Conservation (phyloP, 2,113 vertebrate species). For the Edolisoma coerulescens region DNA sequence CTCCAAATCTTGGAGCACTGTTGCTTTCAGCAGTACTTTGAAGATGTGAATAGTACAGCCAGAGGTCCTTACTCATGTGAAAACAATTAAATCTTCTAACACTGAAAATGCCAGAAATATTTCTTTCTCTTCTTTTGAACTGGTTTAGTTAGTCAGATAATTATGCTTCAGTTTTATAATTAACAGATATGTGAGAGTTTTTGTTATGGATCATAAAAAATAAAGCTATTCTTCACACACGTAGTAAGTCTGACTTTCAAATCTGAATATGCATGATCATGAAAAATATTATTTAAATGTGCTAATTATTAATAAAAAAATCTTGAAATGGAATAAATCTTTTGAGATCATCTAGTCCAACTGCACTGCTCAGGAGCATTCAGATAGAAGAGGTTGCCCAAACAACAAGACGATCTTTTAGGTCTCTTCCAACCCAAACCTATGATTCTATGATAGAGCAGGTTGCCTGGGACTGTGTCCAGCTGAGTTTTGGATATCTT, state of each 20-base stretch:
- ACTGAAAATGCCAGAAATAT: background rate
- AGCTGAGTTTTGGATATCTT: background rate
- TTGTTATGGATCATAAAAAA: background rate
- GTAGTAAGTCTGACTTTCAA: background rate
- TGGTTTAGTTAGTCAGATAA: background rate
- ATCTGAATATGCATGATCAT: background rate
- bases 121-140: background rate
- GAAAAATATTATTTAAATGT: background rate
- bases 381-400: background rate
- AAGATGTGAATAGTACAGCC: background rate
- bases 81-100: background rate
- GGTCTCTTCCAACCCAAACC: background rate
- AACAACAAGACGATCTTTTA: background rate
- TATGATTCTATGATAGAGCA: background rate
- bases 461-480: background rate
- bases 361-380: accelerated
- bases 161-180: background rate
- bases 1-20: background rate
- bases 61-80: background rate
- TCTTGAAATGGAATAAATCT: background rate
- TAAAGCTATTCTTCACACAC: background rate
- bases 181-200: background rate
- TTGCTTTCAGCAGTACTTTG: background rate
- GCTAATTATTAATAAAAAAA: background rate
- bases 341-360: background rate